Evolutionary conservation across 2,797 vertebrate species (phyloP).

Genomic region (Rhinophrynus dorsalis): DNA sequence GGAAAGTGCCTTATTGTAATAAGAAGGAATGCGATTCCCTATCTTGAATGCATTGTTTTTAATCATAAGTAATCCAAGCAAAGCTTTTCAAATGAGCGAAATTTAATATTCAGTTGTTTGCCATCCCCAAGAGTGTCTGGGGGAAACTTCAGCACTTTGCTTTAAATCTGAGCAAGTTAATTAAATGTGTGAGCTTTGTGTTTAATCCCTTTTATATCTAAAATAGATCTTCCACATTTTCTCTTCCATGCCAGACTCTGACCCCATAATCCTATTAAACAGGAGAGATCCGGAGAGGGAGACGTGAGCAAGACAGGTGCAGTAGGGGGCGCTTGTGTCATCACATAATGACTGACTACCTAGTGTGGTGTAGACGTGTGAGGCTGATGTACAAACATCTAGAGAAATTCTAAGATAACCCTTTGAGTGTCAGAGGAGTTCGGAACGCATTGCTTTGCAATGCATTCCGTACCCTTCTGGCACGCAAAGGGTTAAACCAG

Average conservation of each 20-base stretch:
- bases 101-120: slow-evolving; percentile 47
- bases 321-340: slow-evolving; percentile 35
- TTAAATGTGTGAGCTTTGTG: slow-evolving; percentile 73
- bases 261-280: slow-evolving; percentile 77
- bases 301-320: not conserved
- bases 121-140: slow-evolving; percentile 28
- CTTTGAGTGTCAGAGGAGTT: too few species aligned
- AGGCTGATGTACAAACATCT: too few species aligned
- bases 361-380: not conserved
- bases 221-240: slow-evolving; percentile 78
- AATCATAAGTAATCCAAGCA: slow-evolving; percentile 42
- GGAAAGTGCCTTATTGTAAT: slow-evolving; percentile 32
- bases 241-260: slow-evolving; percentile 73
- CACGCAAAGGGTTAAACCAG: too few species aligned
- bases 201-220: slow-evolving; percentile 78
- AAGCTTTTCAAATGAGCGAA: slow-evolving; percentile 43
- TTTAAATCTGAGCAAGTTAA: slow-evolving; percentile 83
- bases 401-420: too few species aligned
- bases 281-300: slow-evolving; percentile 49
- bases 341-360: not conserved
- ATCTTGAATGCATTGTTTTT: slow-evolving; percentile 34
- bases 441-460: too few species aligned
- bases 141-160: slow-evolving; percentile 77
- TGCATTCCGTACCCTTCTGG: too few species aligned
- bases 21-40: slow-evolving; percentile 33